A percentile compares a stretch with the other conserved stretches of the same genome.
phyloP scores from a whole-genome alignment of 2,797 vertebrate genomes.

The Crocidura indochinensis region DNA sequence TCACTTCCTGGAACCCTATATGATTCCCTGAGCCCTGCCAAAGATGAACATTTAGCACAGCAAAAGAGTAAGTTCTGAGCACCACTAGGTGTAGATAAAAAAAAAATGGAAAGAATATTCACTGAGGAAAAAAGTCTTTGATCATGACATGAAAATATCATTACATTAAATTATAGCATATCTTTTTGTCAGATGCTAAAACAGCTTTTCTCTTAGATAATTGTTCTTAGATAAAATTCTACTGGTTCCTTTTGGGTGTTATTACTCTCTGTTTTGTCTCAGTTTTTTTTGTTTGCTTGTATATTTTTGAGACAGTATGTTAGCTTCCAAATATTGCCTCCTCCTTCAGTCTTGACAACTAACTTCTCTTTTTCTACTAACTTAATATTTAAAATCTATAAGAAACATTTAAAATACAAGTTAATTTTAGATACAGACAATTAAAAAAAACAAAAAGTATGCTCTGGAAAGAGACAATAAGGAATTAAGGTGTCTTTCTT shows the following conservation, averaged over 20 bases:
- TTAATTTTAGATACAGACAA: too few relatives aligned
- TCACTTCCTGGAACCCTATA: too few relatives aligned
- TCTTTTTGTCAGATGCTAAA: not conserved
- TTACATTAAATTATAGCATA: not conserved
- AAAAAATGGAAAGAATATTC: not conserved
- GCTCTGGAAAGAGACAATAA: too few relatives aligned
- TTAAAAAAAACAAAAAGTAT: too few relatives aligned
- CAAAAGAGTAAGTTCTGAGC: too few relatives aligned
- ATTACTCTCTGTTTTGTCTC: not conserved
- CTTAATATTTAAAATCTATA: not conserved
- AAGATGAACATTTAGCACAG: too few relatives aligned
- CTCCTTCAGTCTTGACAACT: not conserved
- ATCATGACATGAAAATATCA: not conserved
- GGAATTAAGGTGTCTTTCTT: too few relatives aligned
- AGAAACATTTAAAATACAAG: too few relatives aligned
- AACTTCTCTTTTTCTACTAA: not conserved
- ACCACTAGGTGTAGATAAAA: too few relatives aligned
- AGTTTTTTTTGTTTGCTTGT: too few relatives aligned
- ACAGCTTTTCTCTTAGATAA: not conserved
- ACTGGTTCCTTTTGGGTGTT: not conserved
- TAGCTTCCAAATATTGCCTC: not conserved
- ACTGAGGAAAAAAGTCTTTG: not conserved
- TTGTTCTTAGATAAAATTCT: not conserved
- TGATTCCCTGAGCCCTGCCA: too few relatives aligned
- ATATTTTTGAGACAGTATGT: not conserved